Evolutionary conservation across 2,113 vertebrate genomes (phyloP).

Genomic region (Prochilodus magdalenae): DNA sequence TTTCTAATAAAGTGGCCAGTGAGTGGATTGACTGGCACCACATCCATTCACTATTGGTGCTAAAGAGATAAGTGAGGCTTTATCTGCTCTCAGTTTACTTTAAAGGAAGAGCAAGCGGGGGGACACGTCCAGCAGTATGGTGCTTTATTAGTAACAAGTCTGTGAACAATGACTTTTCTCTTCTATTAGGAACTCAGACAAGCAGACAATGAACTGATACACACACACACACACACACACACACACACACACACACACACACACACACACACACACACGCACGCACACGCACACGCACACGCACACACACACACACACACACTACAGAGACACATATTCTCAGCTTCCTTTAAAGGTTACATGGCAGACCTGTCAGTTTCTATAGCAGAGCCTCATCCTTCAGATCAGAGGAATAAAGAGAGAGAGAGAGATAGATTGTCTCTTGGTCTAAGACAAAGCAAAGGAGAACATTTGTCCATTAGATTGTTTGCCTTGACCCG

Average conservation of each 20-base stretch:
- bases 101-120: constrained; percentile 1
- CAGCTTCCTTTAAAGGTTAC: constrained; percentile 71
- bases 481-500: background rate
- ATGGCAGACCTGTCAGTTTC: constrained; percentile 54
- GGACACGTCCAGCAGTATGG: background rate
- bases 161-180: constrained; percentile 74
- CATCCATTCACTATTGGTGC: background rate
- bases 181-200: too few relatives aligned
- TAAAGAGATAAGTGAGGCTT: background rate
- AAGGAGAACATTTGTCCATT: background rate
- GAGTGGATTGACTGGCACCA: too few relatives aligned
- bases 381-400: constrained; percentile 52
- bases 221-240: constrained; percentile 60
- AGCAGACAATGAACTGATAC: constrained; percentile 57
- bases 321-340: constrained; percentile 76
- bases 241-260: constrained; percentile 73
- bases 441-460: background rate
- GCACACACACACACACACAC: constrained; percentile 69
- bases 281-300: constrained; percentile 63
- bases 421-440: background rate
- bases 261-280: constrained; percentile 70
- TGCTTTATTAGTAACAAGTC: constrained; percentile 72
- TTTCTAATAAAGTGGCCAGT: background rate
- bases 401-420: constrained; percentile 34
- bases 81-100: background rate